Evolutionary conservation across 2,113 vertebrate species (phyloP).

Genomic region (Labrus mixtus): DNA sequence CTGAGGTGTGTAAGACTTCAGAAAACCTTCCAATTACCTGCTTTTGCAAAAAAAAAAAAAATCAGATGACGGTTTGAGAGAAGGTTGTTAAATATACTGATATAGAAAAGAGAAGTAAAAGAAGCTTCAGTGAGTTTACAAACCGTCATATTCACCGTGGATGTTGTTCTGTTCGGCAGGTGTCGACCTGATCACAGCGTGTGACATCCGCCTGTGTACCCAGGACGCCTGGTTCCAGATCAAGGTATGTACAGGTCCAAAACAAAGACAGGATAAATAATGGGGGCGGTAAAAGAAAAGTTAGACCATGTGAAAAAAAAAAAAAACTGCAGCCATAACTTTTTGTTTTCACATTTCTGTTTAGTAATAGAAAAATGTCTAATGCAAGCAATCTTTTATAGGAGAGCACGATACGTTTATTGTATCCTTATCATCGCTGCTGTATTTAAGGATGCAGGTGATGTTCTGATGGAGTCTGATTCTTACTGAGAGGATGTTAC

Average conservation of each 20-base stretch:
- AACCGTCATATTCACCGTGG: background rate
- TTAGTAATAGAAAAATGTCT: too few species aligned
- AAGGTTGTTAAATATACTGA: background rate
- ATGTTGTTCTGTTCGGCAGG: slow-evolving; percentile 74
- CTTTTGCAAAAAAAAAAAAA: background rate
- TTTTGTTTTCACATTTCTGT: too few species aligned
- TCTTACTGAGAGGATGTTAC: background rate
- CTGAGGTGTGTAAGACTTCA: background rate
- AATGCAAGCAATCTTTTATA: too few species aligned
- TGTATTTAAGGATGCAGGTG: too few species aligned
- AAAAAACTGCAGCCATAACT: too few species aligned
- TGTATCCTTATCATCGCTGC: too few species aligned
- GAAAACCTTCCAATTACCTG: background rate
- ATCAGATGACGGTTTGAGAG: background rate
- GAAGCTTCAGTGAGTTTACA: background rate
- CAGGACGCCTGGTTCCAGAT: slow-evolving; percentile 92
- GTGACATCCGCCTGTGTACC: slow-evolving; percentile 90
- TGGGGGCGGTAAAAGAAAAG: background rate
- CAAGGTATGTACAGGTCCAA: slow-evolving; percentile 70
- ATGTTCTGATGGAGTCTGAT: background rate
- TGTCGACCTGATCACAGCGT: slow-evolving; percentile 89
- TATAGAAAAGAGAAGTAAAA: too few species aligned
- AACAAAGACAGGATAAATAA: background rate
- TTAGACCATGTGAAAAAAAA: too few species aligned
- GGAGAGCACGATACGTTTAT: too few species aligned